Base-by-base conservation (phyloP, 1,140 invertebrate species). In the Calliphora vicina region DNA sequence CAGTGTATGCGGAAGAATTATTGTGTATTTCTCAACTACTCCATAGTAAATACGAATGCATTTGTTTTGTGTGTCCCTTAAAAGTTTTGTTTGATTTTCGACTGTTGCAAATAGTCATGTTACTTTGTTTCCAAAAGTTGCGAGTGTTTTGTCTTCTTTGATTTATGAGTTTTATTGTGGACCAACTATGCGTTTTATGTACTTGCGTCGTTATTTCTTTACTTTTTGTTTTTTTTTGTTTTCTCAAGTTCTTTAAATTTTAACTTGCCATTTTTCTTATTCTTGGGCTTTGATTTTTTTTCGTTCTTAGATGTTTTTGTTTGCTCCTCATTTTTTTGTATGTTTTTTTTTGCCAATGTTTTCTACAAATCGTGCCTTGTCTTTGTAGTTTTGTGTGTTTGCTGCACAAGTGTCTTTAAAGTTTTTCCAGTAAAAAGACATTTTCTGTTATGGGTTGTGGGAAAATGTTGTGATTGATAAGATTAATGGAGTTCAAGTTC, bases 141-240 rank as follows among this genome's bases (percentile, higher is more conserved):
- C 74, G 74, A 78, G 74, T 78, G 74, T 78, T 78, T 78, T 78
- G 74, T 78, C 74, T 78, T 43, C 35, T 42, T 43, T 78, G 74
- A 78, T 78, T 78, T 78, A 78, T 78, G 74, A 78, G 74, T 78
- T 78, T 78, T 78, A 78, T 78, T 78, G 74, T 78, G 74, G 74
- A 23, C 74, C 74, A 78, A 78, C 74, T 78, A 78, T 78, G 74
- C 74, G 74, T 78, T 78, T 78, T 78, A 78, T 78, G 74, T 78
- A 45, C 74, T 67, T 78, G 74, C 74, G 74, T 78, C 73, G 50
- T 57, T 57, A 17, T 57, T n/a, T 57, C 20, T 67, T 61, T 61
- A n/a, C n/a, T n/a, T n/a, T n/a, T n/a, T n/a, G n/a, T n/a, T n/a
- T 43, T 12, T 43, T 61, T 61, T 3, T 1, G 5, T 3, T 61